These are phyloP conservation scores for Drosophila paranaensis DNA, from an alignment of 2,888 invertebrate genomes.

Conservation along the genomic window DNA sequence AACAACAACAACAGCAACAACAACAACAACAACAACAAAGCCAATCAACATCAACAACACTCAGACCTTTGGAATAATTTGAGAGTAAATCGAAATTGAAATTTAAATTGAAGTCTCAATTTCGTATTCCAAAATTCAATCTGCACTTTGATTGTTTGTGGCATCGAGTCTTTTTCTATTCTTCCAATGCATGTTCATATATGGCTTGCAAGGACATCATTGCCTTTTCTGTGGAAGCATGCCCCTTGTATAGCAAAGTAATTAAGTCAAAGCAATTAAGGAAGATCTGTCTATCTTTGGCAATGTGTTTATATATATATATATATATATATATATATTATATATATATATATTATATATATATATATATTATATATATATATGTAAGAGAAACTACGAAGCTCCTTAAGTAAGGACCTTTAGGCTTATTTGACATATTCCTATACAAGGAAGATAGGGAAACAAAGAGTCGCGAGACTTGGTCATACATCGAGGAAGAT, in stretches of 20 bases:
- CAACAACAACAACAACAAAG: not conserved
- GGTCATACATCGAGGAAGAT: too few relatives aligned
- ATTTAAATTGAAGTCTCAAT: too few relatives aligned
- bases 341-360: too few relatives aligned
- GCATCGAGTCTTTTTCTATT: not conserved
- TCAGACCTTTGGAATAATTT: conserved; percentile 2
- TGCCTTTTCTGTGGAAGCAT: not conserved
- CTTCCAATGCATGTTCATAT: not conserved
- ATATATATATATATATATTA: too few relatives aligned
- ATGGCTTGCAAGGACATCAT: not conserved
- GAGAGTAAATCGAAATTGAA: too few relatives aligned
- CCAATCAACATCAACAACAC: conserved; percentile 3
- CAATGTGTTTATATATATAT: not conserved
- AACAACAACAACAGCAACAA: conserved; percentile 10
- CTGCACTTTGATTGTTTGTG: not conserved
- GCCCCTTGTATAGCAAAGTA: not conserved
- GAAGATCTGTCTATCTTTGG: not conserved
- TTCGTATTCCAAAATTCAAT: not conserved
- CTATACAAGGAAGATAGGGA: too few relatives aligned
- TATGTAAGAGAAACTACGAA: too few relatives aligned
- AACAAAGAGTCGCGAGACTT: too few relatives aligned
- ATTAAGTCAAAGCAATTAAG: not conserved
- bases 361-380: too few relatives aligned
- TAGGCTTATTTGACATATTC: too few relatives aligned
- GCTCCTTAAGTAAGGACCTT: too few relatives aligned